A percentile compares a stretch with the other conserved stretches of the same genome.
These are phyloP conservation scores for Campylomormyrus numenius DNA, from an alignment of 2,113 vertebrate genomes.

Conservation along the genomic window DNA sequence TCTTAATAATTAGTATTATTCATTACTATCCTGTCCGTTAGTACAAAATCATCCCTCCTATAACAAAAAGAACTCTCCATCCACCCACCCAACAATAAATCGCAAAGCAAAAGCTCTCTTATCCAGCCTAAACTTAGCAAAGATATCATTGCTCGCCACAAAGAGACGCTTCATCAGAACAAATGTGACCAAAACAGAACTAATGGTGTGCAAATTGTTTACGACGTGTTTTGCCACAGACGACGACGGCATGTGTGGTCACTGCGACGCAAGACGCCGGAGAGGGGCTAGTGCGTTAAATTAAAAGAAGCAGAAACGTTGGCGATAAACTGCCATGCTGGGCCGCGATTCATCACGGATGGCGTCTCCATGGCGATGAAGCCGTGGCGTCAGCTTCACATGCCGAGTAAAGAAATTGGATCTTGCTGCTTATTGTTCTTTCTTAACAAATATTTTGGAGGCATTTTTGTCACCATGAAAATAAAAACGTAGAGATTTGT, in stretches of 20 bases:
- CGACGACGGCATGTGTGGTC: conserved; percentile 18
- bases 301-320: neutral
- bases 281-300: neutral
- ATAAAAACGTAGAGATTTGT: neutral
- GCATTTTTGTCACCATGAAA: neutral
- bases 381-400: neutral
- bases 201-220: conserved; percentile 71
- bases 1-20: neutral
- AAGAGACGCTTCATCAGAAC: conserved; percentile 57
- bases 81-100: neutral
- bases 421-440: neutral
- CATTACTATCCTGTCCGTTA: neutral
- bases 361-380: neutral
- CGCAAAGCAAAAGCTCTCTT: neutral
- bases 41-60: neutral
- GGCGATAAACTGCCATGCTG: neutral
- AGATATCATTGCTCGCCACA: conserved; percentile 47
- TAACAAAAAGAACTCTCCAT: neutral
- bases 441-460: neutral
- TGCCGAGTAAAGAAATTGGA: neutral
- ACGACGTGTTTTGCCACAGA: conserved; percentile 58
- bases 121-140: conserved; percentile 51
- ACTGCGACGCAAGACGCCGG: neutral
- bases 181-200: conserved; percentile 71
- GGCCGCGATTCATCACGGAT: neutral